Base-by-base conservation (phyloP, 2,797 vertebrate genomes). In the Melanotaenia nigrans region DNA sequence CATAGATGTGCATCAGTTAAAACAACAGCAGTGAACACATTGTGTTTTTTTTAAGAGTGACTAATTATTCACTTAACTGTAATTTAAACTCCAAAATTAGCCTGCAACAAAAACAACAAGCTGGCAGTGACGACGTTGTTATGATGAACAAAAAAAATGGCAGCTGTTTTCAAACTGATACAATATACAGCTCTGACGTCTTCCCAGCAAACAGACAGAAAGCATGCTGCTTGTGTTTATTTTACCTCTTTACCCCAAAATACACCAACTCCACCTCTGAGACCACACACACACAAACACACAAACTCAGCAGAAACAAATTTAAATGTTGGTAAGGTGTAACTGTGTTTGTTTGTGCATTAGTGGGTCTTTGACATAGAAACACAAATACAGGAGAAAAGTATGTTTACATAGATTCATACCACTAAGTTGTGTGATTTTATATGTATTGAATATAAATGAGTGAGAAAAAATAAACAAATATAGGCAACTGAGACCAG, bases 231-330 rank as follows among this genome's bases (percentile, higher is more conserved):
- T 71, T 38, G 42, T 42, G 13, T n/a, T 63, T 55, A 33, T 78
- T 87, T 90, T 82, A 91, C 89, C 90, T 91, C 69, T 71, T 72
- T 25, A 76, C 74, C 82, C 78, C 81, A 73, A 83, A 88, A 85
- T 40, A 86, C 87, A 87, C 82, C 85, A 87, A 73, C 66, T 76
- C 65, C 79, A 87, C 84, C 79, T 84, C 83, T 60, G 72, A 71
- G 67, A 83, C 74, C 80, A 70, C 73, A 74, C 32, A 81, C 30
- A 47, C 68, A 54, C 57, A 30, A 30, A 33, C 32, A 33, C 32
- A 33, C 7, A 81, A 71, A 76, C 67, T 71, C 62, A 72, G 54
- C 38, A 73, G 72, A 57, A 69, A 78, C 58, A 85, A 69, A 62
- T 85, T 68, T 22, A 78, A 65, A 55, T 32, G 13, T 32, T 65